phyloP scores from a whole-genome alignment of 64 coral and sea anemone species.

The Cladopsammia gracilis region DNA sequence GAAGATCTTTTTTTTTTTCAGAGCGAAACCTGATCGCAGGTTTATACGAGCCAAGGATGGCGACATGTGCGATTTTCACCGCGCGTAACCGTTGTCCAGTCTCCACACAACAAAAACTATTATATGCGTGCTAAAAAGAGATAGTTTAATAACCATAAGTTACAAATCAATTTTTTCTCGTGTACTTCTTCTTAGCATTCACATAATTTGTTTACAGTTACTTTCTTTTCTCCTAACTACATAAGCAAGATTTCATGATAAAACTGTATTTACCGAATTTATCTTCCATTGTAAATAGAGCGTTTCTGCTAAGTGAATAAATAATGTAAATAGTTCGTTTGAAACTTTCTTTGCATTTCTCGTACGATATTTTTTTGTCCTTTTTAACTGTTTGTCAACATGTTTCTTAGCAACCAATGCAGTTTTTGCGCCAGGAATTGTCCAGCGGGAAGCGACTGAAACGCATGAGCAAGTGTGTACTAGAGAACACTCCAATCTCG shows the following conservation, averaged over 20 bases:
- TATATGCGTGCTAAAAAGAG: not conserved
- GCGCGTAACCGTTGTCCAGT: no score
- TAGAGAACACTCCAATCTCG: no score
- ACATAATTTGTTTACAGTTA: not conserved
- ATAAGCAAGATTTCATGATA: not conserved
- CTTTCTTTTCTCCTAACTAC: not conserved
- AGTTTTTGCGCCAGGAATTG: no score
- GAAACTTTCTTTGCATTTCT: not conserved
- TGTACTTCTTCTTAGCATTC: not conserved
- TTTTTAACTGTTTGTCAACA: no score
- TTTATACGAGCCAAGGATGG: no score
- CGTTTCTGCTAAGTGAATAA: slow-evolving; percentile 4
- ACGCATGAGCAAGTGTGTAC: no score
- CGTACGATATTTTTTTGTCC: not conserved
- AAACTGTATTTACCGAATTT: slow-evolving; percentile 1
- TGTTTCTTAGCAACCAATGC: no score
- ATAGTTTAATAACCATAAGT: not conserved
- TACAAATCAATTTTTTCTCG: slow-evolving; percentile 13
- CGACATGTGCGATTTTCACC: no score
- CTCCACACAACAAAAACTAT: no score
- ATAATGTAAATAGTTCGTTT: slow-evolving; percentile 34
- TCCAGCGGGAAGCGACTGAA: no score
- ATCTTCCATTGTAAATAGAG: slow-evolving; percentile 29
- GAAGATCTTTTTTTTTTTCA: no score
- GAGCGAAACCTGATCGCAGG: no score